Conservation (phyloP, 2,797 vertebrate species). For the Galaxias olidus region DNA sequence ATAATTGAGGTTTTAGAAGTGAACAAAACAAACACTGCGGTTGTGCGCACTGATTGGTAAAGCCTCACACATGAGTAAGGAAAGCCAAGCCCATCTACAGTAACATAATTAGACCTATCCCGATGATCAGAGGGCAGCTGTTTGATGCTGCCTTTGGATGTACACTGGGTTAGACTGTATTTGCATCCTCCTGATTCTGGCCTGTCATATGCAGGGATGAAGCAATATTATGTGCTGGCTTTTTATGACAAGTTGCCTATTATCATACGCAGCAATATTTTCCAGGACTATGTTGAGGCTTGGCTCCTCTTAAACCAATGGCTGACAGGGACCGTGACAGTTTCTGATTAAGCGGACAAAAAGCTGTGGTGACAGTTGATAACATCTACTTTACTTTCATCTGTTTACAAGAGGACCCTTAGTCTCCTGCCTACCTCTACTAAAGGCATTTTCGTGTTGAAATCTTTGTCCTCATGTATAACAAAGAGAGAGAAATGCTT, state of each 20-base stretch:
- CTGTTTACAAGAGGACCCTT: background rate
- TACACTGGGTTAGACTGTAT: conserved; percentile 16
- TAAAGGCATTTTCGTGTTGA: background rate
- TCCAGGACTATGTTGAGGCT: too few relatives aligned
- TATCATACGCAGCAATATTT: too few relatives aligned
- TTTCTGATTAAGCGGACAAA: too few relatives aligned
- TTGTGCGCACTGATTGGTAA: conserved; percentile 12
- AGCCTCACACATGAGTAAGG: conserved; percentile 13
- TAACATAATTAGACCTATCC: conserved; percentile 52
- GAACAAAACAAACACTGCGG: conserved; percentile 51
- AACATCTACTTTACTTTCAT: background rate
- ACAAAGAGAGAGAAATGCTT: conserved; percentile 19
- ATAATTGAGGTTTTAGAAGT: conserved; percentile 71
- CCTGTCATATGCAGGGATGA: conserved; percentile 6
- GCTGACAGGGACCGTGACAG: too few relatives aligned
- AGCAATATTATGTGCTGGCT: background rate
- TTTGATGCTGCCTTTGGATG: conserved; percentile 31
- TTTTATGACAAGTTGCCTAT: too few relatives aligned
- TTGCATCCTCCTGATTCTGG: conserved; percentile 5
- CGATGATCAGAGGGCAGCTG: conserved; percentile 55
- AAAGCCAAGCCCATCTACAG: conserved; percentile 24
- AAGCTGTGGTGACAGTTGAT: too few relatives aligned
- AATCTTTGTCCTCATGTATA: conserved; percentile 16
- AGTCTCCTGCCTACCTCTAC: background rate
- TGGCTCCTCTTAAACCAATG: too few relatives aligned